Percentiles rank a stretch among this genome's conserved stretches.
These are phyloP conservation scores for Nansenia antarctica DNA, from an alignment of 2,113 vertebrate genomes.

Conservation along the genomic window DNA sequence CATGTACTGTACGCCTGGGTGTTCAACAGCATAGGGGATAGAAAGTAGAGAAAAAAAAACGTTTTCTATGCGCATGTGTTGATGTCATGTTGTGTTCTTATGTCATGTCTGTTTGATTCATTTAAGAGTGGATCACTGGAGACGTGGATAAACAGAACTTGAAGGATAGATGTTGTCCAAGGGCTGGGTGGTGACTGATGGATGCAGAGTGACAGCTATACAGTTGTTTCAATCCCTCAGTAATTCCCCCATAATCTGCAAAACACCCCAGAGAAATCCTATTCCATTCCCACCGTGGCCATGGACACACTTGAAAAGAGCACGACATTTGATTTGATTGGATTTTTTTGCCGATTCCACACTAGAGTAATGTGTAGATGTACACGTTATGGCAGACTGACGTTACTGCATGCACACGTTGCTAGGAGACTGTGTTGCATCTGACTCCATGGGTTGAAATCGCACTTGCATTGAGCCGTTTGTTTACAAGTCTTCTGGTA, in stretches of 20 bases:
- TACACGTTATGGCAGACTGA: too few relatives aligned
- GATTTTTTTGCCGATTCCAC: too few relatives aligned
- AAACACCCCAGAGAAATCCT: constrained; percentile 29
- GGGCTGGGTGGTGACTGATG: constrained; percentile 51
- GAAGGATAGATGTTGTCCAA: constrained; percentile 25
- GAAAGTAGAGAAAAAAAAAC: background rate
- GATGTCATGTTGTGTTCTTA: background rate
- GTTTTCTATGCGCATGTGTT: background rate
- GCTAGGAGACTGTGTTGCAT: too few relatives aligned
- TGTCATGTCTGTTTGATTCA: too few relatives aligned
- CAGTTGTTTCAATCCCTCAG: constrained; percentile 35
- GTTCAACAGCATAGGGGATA: background rate
- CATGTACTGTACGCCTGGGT: background rate
- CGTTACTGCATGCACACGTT: too few relatives aligned
- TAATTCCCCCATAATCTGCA: constrained; percentile 67
- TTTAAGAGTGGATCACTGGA: background rate
- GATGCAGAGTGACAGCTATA: constrained; percentile 43
- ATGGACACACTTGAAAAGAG: background rate
- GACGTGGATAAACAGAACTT: constrained; percentile 52
- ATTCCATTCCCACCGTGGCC: background rate
- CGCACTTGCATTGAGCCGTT: too few relatives aligned
- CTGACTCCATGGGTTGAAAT: too few relatives aligned
- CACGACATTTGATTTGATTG: too few relatives aligned
- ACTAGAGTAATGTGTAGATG: too few relatives aligned
- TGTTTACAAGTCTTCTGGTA: too few relatives aligned